Base-by-base conservation (phyloP, 2,797 vertebrate species). In the Telmatherina bonti region DNA sequence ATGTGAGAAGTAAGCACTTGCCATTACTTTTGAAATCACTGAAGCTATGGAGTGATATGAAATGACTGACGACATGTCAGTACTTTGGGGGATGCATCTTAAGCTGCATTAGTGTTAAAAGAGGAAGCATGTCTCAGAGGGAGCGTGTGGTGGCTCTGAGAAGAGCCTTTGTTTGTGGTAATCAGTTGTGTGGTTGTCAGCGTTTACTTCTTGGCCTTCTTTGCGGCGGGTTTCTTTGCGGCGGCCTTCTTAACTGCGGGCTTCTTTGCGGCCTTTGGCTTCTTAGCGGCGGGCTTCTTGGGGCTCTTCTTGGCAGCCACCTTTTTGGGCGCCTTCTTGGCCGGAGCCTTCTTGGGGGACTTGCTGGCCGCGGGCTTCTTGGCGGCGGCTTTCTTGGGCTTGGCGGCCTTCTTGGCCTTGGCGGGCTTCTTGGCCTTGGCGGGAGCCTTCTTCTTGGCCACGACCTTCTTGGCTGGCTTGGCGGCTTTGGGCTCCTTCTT, bases 71-170 rank as follows among this genome's bases (percentile, higher is more conserved):
- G n/a, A n/a, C n/a, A n/a, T n/a, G n/a, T n/a, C n/a, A n/a, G n/a
- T n/a, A n/a, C n/a, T n/a, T n/a, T n/a, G n/a, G n/a, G n/a, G n/a
- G n/a, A n/a, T n/a, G n/a, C n/a, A n/a, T n/a, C n/a, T n/a, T n/a
- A n/a, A n/a, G n/a, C n/a, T n/a, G n/a, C n/a, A n/a, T n/a, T n/a
- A n/a, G n/a, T n/a, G n/a, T n/a, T n/a, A n/a, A n/a, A n/a, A 3
- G 7, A 38, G 36, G 36, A 38, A 38, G 8, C 8, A 13, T 26
- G 12, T 62, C 60, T 62, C 7, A 49, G 29, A 1, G 3, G n/a
- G n/a, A n/a, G 45, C 31, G 13, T 20, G 7, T 73, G 70, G 55
- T 60, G 62, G 70, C 70, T 72, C 70, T 72, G 47, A 72, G 58
- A 72, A 72, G 70, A 72, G 62, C 70, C 70, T 52, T 72, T 72